Evolutionary conservation across 2,113 vertebrate species (phyloP), one percentile per base, ranked within the genome.

Genomic region (Nothocercus nigrocapillus): DNA sequence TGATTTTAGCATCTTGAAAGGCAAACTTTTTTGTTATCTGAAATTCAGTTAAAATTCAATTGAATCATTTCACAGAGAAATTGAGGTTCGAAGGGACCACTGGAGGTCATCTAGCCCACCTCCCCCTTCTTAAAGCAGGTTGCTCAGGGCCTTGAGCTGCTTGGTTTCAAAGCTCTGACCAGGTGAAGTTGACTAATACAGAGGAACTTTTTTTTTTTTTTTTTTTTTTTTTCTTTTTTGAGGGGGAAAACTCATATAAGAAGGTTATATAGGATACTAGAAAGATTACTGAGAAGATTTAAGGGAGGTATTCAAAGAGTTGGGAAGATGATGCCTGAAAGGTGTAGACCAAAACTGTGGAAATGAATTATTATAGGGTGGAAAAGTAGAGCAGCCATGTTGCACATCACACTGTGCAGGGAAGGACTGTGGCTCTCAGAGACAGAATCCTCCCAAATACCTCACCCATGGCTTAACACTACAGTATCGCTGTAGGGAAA

Each of bases 111-210:
- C 15, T 49, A 76, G 59, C 14, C 21, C 2, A 3, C 18, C 28
- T 18, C 28, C 17, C 15, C 15, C 28, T 19, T 16, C 30, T 58
- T 58, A 58, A n/a, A 76, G 28, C 24, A 76, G 24, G 17, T 30
- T 70, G 7, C 27, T 81, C n/a, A 36, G n/a, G 53, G 40, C n/a
- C 27, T 80, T 0, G 0, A 42, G 24, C 45, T 75, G 36, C 12
- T 58, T 38, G 18, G 13, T 69, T 82, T 88, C 53, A 42, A 88
- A 75, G 32, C 21, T 36, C 32, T 70, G 21, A n/a, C 15, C 22
- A 70, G 11, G 15, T 21, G 32, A 91, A 5, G 38, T 49, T 45
- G 27, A 67, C 49, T 63, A 92, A 79, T 38, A 25, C 38, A 25
- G 21, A 40, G 32, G 34, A 13, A 28, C 11, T n/a, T 75, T 38